Base-by-base conservation (phyloP, 2,888 invertebrate genomes). In the Deilephila porcellus region DNA sequence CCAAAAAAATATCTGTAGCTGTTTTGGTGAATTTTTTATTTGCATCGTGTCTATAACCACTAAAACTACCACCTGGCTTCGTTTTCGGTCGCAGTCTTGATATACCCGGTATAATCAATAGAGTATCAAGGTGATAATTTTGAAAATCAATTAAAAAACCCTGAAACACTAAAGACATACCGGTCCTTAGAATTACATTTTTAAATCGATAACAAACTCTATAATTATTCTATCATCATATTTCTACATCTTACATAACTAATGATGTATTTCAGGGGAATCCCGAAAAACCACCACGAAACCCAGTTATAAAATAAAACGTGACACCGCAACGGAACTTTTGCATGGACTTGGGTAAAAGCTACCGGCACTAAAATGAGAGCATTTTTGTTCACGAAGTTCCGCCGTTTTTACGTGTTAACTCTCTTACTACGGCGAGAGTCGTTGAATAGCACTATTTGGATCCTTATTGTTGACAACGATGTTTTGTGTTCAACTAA, bases 361-460 rank as follows among this genome's bases (percentile, higher is more conserved):
- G 56, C 56, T 56, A 56, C 56, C 19, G n/a, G 56, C n/a, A 56
- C 56, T 56, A 56, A 56, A 56, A 56, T 56, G 56, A n/a, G 56
- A n/a, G n/a, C n/a, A 56, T 56, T 56, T 56, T 56, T 56, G 56
- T 56, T 56, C 56, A n/a, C 45, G 4, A n/a, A 56, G n/a, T 56
- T 56, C 7, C n/a, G 7, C 56, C 17, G n/a, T 56, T 56, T 56
- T 56, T 56, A 56, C 56, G n/a, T 56, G 56, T 56, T 56, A 56
- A 56, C 56, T 56, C 56, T 19, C 56, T 56, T 56, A 56, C 56
- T 56, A n/a, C 56, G 56, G n/a, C 7, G n/a, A 56, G 56, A n/a
- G 56, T 56, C 19, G n/a, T n/a, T 56, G n/a, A 56, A 56, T 56
- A 56, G 19, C n/a, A 56, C 56, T 56, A n/a, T n/a, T 56, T 56